Percentiles rank a stretch among this genome's conserved stretches.
These are phyloP conservation scores for Antigone vipio DNA, from an alignment of 2,113 vertebrate genomes.

Conservation along the genomic window DNA sequence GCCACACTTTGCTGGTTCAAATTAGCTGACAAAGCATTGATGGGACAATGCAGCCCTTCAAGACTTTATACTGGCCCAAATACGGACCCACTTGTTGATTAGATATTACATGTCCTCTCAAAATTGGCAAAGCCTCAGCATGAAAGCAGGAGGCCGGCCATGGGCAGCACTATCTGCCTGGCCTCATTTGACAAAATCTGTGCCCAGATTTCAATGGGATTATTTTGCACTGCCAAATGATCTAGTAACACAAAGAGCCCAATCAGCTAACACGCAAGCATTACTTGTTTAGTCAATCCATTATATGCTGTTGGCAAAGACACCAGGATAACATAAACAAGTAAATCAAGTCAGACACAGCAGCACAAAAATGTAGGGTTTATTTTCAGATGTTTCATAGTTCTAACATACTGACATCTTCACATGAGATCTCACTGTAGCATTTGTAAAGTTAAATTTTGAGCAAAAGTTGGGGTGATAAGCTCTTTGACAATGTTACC, in stretches of 20 bases:
- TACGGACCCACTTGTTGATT: rapidly evolving
- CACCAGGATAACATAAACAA: not conserved
- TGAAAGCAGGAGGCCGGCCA: not conserved
- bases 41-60: not conserved
- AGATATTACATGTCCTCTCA: rapidly evolving
- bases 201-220: too few species aligned
- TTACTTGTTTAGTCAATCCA: not conserved
- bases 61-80: not conserved
- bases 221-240: not conserved
- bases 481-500: not conserved
- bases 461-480: not conserved
- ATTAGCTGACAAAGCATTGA: not conserved
- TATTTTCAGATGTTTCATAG: not conserved
- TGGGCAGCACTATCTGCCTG: rapidly evolving
- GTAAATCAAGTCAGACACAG: not conserved
- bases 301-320: not conserved
- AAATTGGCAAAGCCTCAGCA: not conserved
- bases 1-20: too few species aligned
- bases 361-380: not conserved
- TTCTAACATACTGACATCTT: not conserved
- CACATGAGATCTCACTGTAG: not conserved
- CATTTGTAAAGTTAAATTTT: not conserved
- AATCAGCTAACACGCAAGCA: too few species aligned
- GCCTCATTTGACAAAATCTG: not conserved
- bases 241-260: not conserved